Conservation (phyloP, 2,113 vertebrate genomes). For the Muntiacus reevesi region DNA sequence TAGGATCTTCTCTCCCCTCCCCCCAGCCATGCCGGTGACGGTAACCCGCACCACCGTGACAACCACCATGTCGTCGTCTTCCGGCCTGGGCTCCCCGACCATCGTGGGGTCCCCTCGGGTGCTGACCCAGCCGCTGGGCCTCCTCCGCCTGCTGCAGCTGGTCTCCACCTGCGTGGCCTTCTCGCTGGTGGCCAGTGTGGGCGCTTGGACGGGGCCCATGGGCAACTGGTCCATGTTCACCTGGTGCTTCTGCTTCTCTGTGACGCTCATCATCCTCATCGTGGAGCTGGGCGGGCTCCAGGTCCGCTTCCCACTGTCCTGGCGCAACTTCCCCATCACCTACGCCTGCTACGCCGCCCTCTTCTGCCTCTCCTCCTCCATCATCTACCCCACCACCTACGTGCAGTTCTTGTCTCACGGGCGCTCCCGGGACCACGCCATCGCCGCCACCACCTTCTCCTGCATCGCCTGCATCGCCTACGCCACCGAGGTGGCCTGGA, state of each 20-base stretch:
- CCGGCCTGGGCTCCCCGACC: conserved; percentile 42
- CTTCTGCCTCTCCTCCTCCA: conserved; percentile 90
- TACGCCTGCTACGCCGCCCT: conserved; percentile 90
- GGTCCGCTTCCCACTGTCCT: conserved; percentile 85
- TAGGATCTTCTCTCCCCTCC: not conserved
- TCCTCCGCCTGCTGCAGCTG: conserved; percentile 85
- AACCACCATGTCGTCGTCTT: not conserved
- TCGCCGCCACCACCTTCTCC: conserved; percentile 86
- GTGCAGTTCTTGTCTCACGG: conserved; percentile 65
- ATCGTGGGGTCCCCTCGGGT: conserved; percentile 76
- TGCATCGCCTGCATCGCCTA: conserved; percentile 88
- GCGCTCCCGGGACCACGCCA: conserved; percentile 75
- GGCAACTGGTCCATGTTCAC: conserved; percentile 91
- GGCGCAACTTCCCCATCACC: conserved; percentile 93
- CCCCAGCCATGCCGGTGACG: not conserved
- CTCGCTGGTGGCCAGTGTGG: conserved; percentile 85
- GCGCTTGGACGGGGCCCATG: not conserved
- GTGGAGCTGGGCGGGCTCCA: conserved; percentile 87
- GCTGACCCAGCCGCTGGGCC: conserved; percentile 83
- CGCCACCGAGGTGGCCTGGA: conserved; percentile 87
- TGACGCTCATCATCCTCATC: conserved; percentile 86
- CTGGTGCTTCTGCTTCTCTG: conserved; percentile 91
- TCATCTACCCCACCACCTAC: conserved; percentile 88
- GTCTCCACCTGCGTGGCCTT: conserved; percentile 89
- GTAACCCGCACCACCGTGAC: conserved; percentile 66